Base-by-base conservation (phyloP, 1,140 invertebrate species). In the Lordiphosa clarofinis region DNA sequence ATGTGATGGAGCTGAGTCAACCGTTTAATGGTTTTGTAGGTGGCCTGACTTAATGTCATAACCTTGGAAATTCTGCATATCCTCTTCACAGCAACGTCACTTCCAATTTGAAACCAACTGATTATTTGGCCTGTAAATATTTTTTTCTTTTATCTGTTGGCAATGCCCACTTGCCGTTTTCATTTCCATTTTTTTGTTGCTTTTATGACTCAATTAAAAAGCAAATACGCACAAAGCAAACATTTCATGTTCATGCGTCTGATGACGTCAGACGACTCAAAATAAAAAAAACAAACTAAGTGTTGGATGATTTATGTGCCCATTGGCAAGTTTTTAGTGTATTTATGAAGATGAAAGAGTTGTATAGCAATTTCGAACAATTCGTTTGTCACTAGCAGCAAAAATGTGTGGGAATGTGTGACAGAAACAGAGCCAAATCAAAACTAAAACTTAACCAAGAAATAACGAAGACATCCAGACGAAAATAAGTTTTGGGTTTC, bases 121-220 rank as follows among this genome's bases (percentile, higher is more conserved):
- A 46, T 46, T 56, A 65, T 65, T 55, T 56, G 48, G 61, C 9
- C 21, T 65, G 61, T 65, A 65, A 68, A 69, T 73, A 75, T 73
- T 64, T 61, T 64, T 61, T 28, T 39, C 63, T 74, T 70, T 71
- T 53, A 74, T 81, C 74, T 56, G 2, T 39, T 38, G 21, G 35
- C 47, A 24, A 33, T 57, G 42, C 40, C 58, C 56, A 37, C 31
- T 10, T 38, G 43, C 24, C 43, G 43, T 58, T 64, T 55, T 36
- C 11, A 9, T 53, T 53, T 36, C 9, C 54, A 37, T 31, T 10
- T 39, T 65, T 49, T 49, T 49, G 31, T 40, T 78, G 21, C 21
- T 31, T 31, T 79, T 79, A 79, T 79, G 75, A 81, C 55, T 81
- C 75, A 81, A 82, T 81, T 82, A 67, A 75, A 75, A 71, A 70